Evolutionary conservation across 2,797 vertebrate species (phyloP).

Genomic region (Garrulus glandarius): DNA sequence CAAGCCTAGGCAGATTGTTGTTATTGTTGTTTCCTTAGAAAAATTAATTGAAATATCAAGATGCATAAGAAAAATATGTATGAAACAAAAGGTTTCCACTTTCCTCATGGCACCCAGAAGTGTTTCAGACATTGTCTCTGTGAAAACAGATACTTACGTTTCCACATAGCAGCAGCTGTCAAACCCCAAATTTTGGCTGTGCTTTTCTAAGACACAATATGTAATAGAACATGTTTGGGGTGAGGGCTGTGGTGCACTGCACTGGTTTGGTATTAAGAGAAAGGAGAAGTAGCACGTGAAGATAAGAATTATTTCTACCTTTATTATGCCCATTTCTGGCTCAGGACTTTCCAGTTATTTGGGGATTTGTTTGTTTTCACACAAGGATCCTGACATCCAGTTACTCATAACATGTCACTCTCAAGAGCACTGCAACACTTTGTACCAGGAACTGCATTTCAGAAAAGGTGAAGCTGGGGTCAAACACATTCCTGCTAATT

Average conservation of each 20-base stretch:
- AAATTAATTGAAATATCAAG: neutral
- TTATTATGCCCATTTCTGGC: neutral
- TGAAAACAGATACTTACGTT: neutral
- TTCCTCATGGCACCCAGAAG: neutral
- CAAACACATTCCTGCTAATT: slow-evolving; percentile 48
- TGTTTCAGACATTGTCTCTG: neutral
- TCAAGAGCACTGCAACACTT: neutral
- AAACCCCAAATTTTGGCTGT: neutral
- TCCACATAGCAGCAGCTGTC: neutral
- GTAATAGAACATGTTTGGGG: rapidly evolving
- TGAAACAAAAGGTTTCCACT: neutral
- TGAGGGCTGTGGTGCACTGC: neutral
- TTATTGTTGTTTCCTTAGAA: neutral
- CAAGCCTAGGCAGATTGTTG: neutral
- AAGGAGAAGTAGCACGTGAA: neutral
- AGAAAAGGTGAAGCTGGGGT: neutral
- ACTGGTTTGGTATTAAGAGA: neutral
- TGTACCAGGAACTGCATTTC: slow-evolving; percentile 37
- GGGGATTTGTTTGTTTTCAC: slow-evolving; percentile 29
- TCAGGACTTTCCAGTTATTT: neutral
- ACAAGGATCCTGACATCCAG: neutral
- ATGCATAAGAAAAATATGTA: neutral
- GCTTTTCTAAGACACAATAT: neutral
- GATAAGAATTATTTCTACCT: neutral
- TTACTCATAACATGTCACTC: neutral